A percentile compares a stretch with the other conserved stretches of the same genome.
These are phyloP conservation scores for Eudasyphora cyanicolor DNA, from an alignment of 2,888 invertebrate genomes.

Conservation along the genomic window DNA sequence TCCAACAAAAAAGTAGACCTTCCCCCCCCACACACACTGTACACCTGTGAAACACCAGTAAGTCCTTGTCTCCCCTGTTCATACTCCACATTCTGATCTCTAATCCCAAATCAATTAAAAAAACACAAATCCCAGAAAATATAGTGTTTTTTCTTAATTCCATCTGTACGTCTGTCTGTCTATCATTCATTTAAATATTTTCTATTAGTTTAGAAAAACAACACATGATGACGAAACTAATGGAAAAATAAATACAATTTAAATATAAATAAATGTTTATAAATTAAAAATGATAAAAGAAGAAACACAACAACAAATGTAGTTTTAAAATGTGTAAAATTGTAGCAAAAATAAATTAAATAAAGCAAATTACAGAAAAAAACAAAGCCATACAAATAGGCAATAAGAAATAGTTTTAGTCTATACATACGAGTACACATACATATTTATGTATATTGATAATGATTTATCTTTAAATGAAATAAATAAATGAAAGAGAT, in stretches of 20 bases:
- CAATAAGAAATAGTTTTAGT: conserved; percentile 19
- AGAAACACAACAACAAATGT: conserved; percentile 11
- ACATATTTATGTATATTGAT: conserved; percentile 16
- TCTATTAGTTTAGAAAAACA: neutral
- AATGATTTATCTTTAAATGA: conserved; percentile 11
- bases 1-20: neutral
- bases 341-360: neutral
- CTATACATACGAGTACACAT: no score
- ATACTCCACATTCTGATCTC: no score
- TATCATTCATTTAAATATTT: neutral
- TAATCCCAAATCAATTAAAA: no score
- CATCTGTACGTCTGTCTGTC: no score
- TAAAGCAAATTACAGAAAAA: neutral
- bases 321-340: conserved; percentile 18
- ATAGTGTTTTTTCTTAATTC: neutral
- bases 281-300: neutral
- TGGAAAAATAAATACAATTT: neutral
- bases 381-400: neutral
- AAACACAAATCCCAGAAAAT: neutral
- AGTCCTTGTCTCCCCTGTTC: neutral
- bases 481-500: conserved; percentile 1
- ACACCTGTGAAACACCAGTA: neutral
- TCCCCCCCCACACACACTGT: neutral
- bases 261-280: conserved; percentile 10
- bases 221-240: neutral